phyloP scores from a whole-genome alignment of 1,140 invertebrate genomes.

The Zeugodacus cucurbitae region DNA sequence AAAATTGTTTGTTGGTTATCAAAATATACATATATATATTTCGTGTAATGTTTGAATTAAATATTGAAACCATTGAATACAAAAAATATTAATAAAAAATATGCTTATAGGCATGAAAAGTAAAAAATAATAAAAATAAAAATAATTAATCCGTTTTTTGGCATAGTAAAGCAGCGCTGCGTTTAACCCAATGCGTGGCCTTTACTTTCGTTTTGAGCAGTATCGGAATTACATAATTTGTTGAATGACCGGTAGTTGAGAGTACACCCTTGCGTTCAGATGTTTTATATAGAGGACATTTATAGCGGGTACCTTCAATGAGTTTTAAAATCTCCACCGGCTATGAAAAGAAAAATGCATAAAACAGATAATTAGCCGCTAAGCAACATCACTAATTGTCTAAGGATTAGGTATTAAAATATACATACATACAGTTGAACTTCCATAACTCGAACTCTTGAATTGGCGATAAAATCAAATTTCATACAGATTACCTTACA shows the following conservation, averaged over 20 bases:
- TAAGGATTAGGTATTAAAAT: no score
- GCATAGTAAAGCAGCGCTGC: conserved; percentile 86
- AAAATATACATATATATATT: conserved; percentile 39
- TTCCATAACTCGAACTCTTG: no score
- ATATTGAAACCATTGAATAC: conserved; percentile 34
- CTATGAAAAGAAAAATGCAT: conserved; percentile 40
- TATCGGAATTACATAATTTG: conserved; percentile 88
- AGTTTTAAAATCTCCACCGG: conserved; percentile 71
- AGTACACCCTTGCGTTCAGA: conserved; percentile 83
- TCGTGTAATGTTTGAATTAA: conserved; percentile 41
- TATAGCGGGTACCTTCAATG: conserved; percentile 72
- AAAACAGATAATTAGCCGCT: not conserved
- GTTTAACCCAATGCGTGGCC: conserved; percentile 85
- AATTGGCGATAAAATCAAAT: no score
- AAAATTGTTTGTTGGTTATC: conserved; percentile 2
- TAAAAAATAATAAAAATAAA: not conserved
- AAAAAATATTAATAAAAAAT: conserved; percentile 40
- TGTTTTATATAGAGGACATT: conserved; percentile 89
- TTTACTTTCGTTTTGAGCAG: conserved; percentile 77
- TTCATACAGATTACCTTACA: no score
- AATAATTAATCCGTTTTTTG: conserved; percentile 69
- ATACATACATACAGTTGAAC: no score
- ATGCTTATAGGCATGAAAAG: not conserved
- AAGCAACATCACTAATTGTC: no score
- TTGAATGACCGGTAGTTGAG: conserved; percentile 91